Evolutionary conservation across 2,113 vertebrate species (phyloP).

Genomic region (Ailuropoda melanoleuca): DNA sequence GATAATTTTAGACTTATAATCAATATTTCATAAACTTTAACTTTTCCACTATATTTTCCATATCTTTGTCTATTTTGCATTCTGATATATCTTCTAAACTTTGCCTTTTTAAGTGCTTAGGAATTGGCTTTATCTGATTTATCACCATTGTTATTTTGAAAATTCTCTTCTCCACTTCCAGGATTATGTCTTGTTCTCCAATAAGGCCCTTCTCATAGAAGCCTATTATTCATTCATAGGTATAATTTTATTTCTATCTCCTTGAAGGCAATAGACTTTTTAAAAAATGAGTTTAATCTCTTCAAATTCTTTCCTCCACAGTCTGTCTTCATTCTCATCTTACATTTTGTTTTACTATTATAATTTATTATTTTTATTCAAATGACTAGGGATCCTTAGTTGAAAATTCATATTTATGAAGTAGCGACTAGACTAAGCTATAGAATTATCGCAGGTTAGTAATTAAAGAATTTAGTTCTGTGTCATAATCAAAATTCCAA

Average conservation of each 20-base stretch:
- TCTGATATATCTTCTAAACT: background rate
- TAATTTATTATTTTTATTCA: background rate
- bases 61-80: background rate
- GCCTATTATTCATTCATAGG: background rate
- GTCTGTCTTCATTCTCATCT: background rate
- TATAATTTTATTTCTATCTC: background rate
- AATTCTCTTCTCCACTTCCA: background rate
- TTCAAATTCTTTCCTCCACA: background rate
- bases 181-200: background rate
- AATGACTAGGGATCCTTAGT: background rate
- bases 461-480: background rate
- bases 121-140: slow-evolving; percentile 6
- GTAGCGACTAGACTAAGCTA: background rate
- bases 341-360: background rate
- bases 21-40: background rate
- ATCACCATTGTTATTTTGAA: slow-evolving; percentile 11
- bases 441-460: background rate
- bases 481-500: background rate
- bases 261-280: background rate
- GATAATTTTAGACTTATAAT: background rate
- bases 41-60: background rate
- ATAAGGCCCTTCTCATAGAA: background rate
- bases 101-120: background rate
- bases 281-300: background rate
- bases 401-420: background rate